Conservation (phyloP, 1,140 invertebrate species). For the Papilio polytes region DNA sequence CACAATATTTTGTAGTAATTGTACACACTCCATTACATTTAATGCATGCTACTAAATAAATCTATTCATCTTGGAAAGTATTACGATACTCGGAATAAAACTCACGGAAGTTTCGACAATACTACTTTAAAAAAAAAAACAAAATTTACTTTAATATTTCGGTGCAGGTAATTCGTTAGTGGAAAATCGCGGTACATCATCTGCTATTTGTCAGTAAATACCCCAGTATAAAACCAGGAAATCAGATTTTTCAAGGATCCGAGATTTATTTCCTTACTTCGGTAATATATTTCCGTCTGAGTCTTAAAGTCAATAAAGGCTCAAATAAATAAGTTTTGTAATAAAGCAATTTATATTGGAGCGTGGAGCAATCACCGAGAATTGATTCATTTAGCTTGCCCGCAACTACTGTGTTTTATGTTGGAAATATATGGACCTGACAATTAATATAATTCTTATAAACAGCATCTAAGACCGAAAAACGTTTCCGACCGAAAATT, state of each 20-base stretch:
- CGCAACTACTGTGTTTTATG: slow-evolving; percentile 36
- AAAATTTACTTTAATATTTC: too few species aligned
- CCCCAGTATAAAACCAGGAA: background rate
- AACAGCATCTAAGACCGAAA: background rate
- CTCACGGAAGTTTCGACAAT: background rate
- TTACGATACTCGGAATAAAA: background rate
- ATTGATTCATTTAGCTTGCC: slow-evolving; percentile 56
- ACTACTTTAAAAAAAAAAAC: background rate
- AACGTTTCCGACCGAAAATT: too few species aligned
- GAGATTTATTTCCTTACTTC: background rate
- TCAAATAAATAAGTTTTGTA: slow-evolving; percentile 44
- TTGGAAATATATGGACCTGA: slow-evolving; percentile 42
- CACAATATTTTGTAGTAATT: background rate
- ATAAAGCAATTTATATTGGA: slow-evolving; percentile 35
- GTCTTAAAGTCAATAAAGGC: slow-evolving; percentile 14
- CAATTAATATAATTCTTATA: background rate
- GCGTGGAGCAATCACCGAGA: slow-evolving; percentile 51
- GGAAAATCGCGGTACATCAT: background rate
- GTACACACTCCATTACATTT: background rate
- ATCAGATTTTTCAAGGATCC: background rate
- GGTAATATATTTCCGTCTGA: slow-evolving; percentile 4
- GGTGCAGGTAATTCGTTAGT: too few species aligned
- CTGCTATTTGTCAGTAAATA: background rate
- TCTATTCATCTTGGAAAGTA: too few species aligned
- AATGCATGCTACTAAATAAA: too few species aligned